Evolutionary conservation across 2,888 invertebrate genomes (phyloP), one percentile per base, ranked within the genome.

Genomic region (Ernsta delagoae): DNA sequence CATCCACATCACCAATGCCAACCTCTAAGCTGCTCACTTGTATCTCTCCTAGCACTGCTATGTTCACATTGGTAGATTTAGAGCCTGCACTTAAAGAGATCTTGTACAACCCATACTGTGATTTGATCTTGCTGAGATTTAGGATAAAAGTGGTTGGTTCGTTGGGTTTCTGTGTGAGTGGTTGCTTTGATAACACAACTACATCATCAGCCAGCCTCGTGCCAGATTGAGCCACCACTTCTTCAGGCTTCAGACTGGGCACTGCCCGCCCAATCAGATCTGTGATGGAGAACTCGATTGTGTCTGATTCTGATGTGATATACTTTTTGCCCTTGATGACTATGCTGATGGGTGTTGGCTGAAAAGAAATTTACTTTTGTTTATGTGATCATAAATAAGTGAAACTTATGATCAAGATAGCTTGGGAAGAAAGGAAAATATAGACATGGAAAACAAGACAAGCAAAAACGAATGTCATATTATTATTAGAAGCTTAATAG

Each of bases 1-100:
- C 98, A 86, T 99, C 99, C 5, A 97, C 96, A 85, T 99, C 99
- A 3, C 96, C 97, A 24, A 98, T 95, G 4, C 98, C 98, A 60
- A 99, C 94, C 86, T 99, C 98, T 60, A 98, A 94, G 67, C 94
- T 95, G 76, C 96, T 95, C 0, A 98, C 94, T 72, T 94, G 94
- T 0, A 97, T 96, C 75, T 96, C 96, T 0, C 97, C 97, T 67
- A 97, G 90, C 16, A 98, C 96, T 70, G 97, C 96, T 34, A 96
- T 94, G 64, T 89, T 92, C 60, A 95, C 85, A 73, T 94, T 95
- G 11, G 95, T 89, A 6, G 95, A 94, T 75, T 94, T 94, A 5
- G 93, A 88, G 59, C 95, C 96, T 3, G 96, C 97, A 71, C 95
- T 96, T 11, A 99, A 84, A 0, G 96, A 96, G 6, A 98, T 94